Base-by-base conservation (phyloP, 64 coral and sea anemone species). In the Dendronephthya gigantea region DNA sequence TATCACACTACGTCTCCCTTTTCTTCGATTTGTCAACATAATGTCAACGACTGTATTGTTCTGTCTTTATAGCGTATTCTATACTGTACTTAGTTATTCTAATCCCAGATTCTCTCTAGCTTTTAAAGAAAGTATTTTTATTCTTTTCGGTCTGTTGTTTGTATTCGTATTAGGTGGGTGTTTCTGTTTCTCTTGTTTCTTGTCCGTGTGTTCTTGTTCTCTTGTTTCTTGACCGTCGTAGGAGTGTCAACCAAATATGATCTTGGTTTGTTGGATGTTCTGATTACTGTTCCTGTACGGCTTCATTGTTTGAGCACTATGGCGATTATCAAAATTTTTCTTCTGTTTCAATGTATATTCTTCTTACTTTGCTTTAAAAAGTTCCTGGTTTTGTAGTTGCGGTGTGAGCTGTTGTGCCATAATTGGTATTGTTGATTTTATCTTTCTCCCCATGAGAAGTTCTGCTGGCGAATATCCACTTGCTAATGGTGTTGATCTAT, bases 381-480 rank as follows among this genome's bases (percentile, higher is more conserved):
- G 11, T 45, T 45, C 41, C 41, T 45, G 41, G 11, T 45, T 45
- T 45, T 11, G 41, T 11, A 45, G 41, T 45, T 45, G 41, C 22
- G 23, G 51, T n/a, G 13, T 58, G 2, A 58, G 22, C 23, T 58
- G 51, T 58, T 14, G 13, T 1, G 51, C 7, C 51, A 58, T n/a
- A 58, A 58, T 58, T 4, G 51, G 51, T 58, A 58, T 4, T 15
- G 51, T 58, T 58, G 51, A 58, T 17, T 58, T 58, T 15, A 58
- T 58, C 23, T 58, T 58, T 14, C 51, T 7, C 2, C 51, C 51
- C 51, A 58, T 58, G n/a, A 75, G 25, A n/a, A 45, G 62, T 75
- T 87, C 75, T 87, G 40, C n/a, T 49, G 45, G 48, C 17, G 45
- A 50, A 49, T 15, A 33, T 62, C 65, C 36, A 65, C 85, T 49